Evolutionary conservation across 2,888 invertebrate species (phyloP), one percentile per base, ranked within the genome.

Genomic region (Argyresthia albistria): DNA sequence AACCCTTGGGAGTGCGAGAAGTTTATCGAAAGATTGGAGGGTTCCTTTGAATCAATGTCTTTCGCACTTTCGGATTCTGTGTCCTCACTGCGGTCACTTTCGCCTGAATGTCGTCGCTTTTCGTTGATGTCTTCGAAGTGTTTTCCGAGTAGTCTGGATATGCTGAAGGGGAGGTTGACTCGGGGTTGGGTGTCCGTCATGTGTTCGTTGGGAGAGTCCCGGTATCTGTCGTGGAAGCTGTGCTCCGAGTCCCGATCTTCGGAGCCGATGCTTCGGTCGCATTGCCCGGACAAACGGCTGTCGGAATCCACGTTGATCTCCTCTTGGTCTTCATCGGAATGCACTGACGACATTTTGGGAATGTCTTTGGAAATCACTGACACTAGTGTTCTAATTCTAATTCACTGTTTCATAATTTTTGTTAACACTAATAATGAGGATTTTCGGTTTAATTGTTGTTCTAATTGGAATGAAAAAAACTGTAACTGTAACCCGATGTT

Each of bases 61-160:
- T 76, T 82, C 57, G 79, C 83, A 78, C 83, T 80, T 62, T 88
- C 88, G 0, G 88, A 86, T 66, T 88, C 87, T 57, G 86, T 88
- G 69, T 87, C 83, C 66, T 82, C 87, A 75, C 88, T 87, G 55
- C 88, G 76, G 36, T 86, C 84, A 78, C 86, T 86, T 58, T 88
- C 88, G 35, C 88, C 71, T 0, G 88, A 88, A 70, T 84, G 76
- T 58, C 88, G 69, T 54, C 88, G 76, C 58, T 88, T 87, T 42
- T 89, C 89, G 4, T 66, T 61, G 65, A 90, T 88, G 51, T 91
- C 91, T 60, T 92, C 93, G 62, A 92, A 92, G 59, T 92, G 92
- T 77, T 93, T 93, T n/a, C 93, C 93, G 67, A 94, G 81, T 65
- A 95, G 88, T 66, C 94, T 90, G 39, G 94, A 94, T 89, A 95